phyloP scores from a whole-genome alignment of 2,113 vertebrate genomes.

The Kryptolebias marmoratus region DNA sequence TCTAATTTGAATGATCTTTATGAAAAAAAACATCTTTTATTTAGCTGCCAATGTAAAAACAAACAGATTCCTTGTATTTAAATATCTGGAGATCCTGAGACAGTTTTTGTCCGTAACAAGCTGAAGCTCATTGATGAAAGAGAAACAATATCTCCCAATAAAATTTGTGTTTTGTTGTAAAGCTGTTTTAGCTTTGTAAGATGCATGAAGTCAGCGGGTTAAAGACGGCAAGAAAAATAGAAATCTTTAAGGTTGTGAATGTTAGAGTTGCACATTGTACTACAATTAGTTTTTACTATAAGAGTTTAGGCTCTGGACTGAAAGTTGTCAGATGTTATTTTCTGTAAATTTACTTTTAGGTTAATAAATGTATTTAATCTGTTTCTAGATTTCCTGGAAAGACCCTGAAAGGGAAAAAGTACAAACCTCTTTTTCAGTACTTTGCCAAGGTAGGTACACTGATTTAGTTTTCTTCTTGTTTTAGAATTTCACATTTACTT shows the following conservation, averaged over 20 bases:
- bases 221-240: background rate
- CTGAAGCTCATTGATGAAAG: background rate
- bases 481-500: constrained; percentile 3
- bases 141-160: background rate
- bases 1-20: background rate
- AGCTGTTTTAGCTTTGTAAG: background rate
- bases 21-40: background rate
- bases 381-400: constrained; percentile 89
- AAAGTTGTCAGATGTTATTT: background rate
- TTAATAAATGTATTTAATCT: constrained; percentile 7
- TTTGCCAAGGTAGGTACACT: constrained; percentile 88
- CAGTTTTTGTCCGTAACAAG: constrained; percentile 2
- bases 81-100: constrained; percentile 4
- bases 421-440: constrained; percentile 93
- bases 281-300: too few relatives aligned
- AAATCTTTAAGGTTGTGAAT: background rate
- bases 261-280: background rate
- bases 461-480: constrained; percentile 19
- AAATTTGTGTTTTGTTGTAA: background rate
- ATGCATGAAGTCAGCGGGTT: background rate
- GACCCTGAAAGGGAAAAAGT: constrained; percentile 91
- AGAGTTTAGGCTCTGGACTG: background rate
- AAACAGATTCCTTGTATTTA: background rate
- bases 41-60: too few relatives aligned
- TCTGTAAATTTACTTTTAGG: background rate